phyloP scores from a whole-genome alignment of 1,140 invertebrate genomes.

The Bradysia coprophila region DNA sequence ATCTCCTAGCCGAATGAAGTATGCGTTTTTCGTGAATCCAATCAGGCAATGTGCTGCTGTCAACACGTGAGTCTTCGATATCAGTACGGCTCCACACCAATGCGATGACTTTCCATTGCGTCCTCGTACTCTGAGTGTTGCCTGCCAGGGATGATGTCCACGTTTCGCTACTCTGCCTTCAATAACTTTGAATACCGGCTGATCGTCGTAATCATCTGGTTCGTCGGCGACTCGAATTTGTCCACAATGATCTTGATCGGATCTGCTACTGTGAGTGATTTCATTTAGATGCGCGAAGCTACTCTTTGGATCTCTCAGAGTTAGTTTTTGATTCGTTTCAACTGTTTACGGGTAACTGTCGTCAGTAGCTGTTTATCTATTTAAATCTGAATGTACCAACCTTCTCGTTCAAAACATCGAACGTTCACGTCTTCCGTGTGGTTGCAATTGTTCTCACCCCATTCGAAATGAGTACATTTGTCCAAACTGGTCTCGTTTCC shows the following conservation, averaged over 20 bases:
- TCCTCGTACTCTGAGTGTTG: constrained; percentile 41
- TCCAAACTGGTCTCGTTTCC: constrained; percentile 46
- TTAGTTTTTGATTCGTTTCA: too few species aligned
- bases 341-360: too few species aligned
- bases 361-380: too few species aligned
- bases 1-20: constrained; percentile 49
- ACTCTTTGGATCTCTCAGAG: too few species aligned
- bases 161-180: constrained; percentile 31
- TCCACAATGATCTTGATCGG: constrained; percentile 9
- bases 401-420: constrained; percentile 25
- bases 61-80: constrained; percentile 45
- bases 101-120: constrained; percentile 34
- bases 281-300: too few species aligned
- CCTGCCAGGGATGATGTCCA: constrained; percentile 67
- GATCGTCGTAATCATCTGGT: constrained; percentile 13
- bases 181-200: constrained; percentile 32
- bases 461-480: constrained; percentile 41
- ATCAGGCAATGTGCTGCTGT: constrained; percentile 65
- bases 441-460: constrained; percentile 52
- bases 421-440: constrained; percentile 60
- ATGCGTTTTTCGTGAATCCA: constrained; percentile 43
- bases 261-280: neutral
- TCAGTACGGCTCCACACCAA: constrained; percentile 60
- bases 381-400: too few species aligned
- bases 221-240: constrained; percentile 14